Base-by-base conservation (phyloP, 2,797 vertebrate species). In the Centropyge bicolor region DNA sequence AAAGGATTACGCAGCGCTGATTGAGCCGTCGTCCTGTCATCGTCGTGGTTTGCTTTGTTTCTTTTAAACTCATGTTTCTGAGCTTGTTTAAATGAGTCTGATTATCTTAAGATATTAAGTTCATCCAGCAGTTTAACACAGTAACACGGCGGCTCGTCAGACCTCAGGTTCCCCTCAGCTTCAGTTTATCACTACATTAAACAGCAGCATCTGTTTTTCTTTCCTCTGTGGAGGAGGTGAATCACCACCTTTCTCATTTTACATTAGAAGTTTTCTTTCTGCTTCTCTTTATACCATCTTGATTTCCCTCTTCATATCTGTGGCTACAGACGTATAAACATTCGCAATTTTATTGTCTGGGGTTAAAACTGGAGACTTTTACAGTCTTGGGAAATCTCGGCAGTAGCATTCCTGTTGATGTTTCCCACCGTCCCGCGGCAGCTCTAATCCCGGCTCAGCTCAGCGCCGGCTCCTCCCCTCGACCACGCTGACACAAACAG, bases 381-480 rank as follows among this genome's bases (percentile, higher is more conserved):
- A 55, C 49, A 66, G 64, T 83, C 74, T 65, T 80, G 76, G 80
- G 72, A 85, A 87, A 81, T 79, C 24, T 75, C 24, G 54, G 38
- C 61, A 35, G 54, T 22, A 24, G 64, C 83, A 86, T 91, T 89
- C 88, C 70, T 78, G 80, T 55, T 78, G 83, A 64, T 77, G 82
- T 71, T 92, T 89, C 91, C 86, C 91, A 92, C 61, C 69, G 9
- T 76, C 78, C 82, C 12, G 27, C 75, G 8, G 88, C 73, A 81
- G 79, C 74, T 12, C 62, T 90, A 91, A 93, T 90, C 88, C 90
- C 24, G 69, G 70, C 76, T 82, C 67, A 85, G 81, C 81, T 10
- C 54, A 2, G 35, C 14, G 5, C 67, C 20, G 57, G 36, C 85
- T 84, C 86, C 88, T 60, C 80, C 83, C 71, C 66, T 72, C 75